Conservation (phyloP, 1,140 invertebrate species). For the Ooceraea biroi region DNA sequence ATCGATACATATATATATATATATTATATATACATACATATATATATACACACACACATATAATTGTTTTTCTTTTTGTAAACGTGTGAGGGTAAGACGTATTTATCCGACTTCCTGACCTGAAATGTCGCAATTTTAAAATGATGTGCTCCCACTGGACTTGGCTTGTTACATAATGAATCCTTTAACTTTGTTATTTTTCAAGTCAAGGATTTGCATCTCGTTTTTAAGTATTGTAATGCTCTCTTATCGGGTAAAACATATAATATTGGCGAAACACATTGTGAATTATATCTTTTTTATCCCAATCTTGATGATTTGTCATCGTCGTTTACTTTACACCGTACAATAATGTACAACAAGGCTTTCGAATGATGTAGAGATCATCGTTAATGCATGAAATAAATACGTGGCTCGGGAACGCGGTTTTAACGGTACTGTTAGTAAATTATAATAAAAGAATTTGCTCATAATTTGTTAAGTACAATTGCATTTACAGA, state of each 20-base stretch:
- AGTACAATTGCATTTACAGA: constrained; percentile 74
- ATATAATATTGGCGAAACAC: constrained; percentile 54
- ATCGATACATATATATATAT: constrained; percentile 30
- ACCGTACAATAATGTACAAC: constrained; percentile 50
- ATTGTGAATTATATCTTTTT: constrained; percentile 65
- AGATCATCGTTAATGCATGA: constrained; percentile 40
- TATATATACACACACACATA: background rate
- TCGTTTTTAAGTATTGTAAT: constrained; percentile 66
- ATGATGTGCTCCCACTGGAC: constrained; percentile 62
- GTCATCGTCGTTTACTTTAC: constrained; percentile 60
- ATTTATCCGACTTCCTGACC: constrained; percentile 62
- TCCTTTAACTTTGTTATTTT: constrained; percentile 34
- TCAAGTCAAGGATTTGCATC: constrained; percentile 52
- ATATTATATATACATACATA: constrained; percentile 32
- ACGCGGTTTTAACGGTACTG: constrained; percentile 64
- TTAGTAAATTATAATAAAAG: constrained; percentile 65
- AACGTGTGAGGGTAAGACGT: constrained; percentile 51
- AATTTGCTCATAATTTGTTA: constrained; percentile 74
- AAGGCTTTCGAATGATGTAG: constrained; percentile 62
- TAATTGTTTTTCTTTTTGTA: constrained; percentile 27
- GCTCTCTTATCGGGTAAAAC: constrained; percentile 69
- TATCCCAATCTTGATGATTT: constrained; percentile 60
- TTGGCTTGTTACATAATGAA: constrained; percentile 50
- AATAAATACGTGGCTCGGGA: constrained; percentile 60
- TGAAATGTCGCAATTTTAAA: constrained; percentile 66